Conservation (phyloP, 2,888 invertebrate genomes). For the Eristalinus aeneus region DNA sequence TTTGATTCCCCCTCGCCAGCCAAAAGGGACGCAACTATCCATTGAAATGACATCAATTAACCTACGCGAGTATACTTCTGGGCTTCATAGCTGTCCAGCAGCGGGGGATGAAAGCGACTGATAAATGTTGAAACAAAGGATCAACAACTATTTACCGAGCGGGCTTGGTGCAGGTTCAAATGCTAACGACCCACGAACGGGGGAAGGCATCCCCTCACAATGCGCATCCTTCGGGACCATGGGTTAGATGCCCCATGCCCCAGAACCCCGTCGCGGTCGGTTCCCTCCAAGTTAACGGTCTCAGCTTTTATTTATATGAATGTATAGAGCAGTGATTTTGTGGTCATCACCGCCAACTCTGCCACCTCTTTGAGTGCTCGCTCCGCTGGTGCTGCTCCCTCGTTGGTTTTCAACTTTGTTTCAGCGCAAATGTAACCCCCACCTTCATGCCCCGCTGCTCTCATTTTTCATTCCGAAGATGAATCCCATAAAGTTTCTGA, state of each 20-base stretch:
- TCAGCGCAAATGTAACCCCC: neutral
- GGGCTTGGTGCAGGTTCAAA: constrained; percentile 44
- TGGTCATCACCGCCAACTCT: constrained; percentile 46
- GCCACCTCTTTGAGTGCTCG: constrained; percentile 19
- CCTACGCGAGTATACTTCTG: constrained; percentile 27
- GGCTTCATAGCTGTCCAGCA: constrained; percentile 1
- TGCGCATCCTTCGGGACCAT: neutral
- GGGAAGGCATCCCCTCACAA: neutral
- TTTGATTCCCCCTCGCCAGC: constrained; percentile 35
- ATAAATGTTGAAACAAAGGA: constrained; percentile 40
- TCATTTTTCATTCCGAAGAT: neutral
- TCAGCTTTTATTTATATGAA: constrained; percentile 29
- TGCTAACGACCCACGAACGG: constrained; percentile 59
- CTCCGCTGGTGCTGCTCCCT: neutral
- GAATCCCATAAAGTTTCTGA: constrained; percentile 34
- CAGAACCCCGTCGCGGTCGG: neutral
- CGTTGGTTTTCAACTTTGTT: neutral
- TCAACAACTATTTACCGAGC: constrained; percentile 37
- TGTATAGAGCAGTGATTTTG: constrained; percentile 54
- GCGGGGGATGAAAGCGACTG: neutral
- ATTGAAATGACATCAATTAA: constrained; percentile 59
- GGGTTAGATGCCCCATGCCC: neutral
- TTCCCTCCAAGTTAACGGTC: neutral
- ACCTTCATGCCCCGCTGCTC: neutral
- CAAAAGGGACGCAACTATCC: constrained; percentile 23